These are phyloP conservation scores for Mnemiopsis leidyi DNA, from an alignment of 37 sponge, comb jelly and placozoan genomes.

Conservation along the genomic window DNA sequence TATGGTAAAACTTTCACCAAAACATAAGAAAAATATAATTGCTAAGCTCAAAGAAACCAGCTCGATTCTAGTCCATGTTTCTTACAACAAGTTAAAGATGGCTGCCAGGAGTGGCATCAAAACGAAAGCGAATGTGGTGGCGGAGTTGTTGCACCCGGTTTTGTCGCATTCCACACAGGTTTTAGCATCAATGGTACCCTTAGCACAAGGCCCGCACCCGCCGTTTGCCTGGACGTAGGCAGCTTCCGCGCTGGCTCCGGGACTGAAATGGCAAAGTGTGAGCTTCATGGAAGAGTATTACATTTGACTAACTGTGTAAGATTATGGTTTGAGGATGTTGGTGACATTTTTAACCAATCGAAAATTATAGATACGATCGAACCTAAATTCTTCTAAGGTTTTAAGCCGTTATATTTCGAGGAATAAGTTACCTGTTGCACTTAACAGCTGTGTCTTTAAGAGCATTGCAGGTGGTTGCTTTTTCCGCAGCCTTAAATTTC, in stretches of 20 bases:
- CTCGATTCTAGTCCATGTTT: too few relatives aligned
- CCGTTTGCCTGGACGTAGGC: neutral
- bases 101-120: neutral
- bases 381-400: too few relatives aligned
- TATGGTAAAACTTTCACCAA: too few relatives aligned
- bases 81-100: neutral
- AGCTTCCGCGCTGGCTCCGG: neutral
- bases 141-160: neutral
- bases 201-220: neutral
- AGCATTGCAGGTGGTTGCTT: neutral
- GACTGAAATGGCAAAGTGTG: neutral
- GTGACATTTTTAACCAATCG: too few relatives aligned
- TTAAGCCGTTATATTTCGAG: too few relatives aligned
- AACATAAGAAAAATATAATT: too few relatives aligned
- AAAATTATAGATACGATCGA: too few relatives aligned
- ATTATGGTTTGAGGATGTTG: too few relatives aligned
- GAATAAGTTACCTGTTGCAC: slow-evolving; percentile 53
- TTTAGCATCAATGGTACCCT: neutral
- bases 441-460: neutral
- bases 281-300: too few relatives aligned
- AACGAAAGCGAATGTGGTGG: neutral
- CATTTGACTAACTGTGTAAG: too few relatives aligned
- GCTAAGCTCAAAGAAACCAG: too few relatives aligned
- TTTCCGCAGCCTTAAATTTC: neutral
- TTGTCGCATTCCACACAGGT: neutral